These are phyloP conservation scores for Tenthredo mesomela DNA, from an alignment of 2,888 invertebrate species.

Conservation along the genomic window DNA sequence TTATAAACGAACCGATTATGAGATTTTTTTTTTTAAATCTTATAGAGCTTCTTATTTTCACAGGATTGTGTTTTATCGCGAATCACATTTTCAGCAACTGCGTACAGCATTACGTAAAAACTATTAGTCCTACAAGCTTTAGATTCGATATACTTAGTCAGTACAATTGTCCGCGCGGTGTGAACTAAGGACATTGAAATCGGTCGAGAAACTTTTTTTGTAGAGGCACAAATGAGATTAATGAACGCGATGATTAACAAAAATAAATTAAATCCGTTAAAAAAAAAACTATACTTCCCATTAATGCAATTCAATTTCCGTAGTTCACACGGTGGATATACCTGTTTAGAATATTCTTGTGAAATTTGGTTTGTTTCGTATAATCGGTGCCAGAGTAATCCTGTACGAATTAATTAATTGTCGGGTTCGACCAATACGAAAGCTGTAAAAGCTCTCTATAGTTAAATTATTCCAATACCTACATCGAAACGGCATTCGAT, in stretches of 20 bases:
- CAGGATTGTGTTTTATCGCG: neutral
- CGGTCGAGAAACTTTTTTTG: neutral
- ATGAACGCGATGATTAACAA: neutral
- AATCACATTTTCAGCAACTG: neutral
- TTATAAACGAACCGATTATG: constrained; percentile 4
- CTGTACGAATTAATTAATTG: neutral
- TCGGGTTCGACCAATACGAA: too few species aligned
- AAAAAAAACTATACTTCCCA: neutral
- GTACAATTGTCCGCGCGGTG: neutral
- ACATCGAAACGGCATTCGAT: neutral
- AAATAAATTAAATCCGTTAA: neutral
- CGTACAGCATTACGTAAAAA: neutral
- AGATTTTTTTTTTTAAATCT: neutral
- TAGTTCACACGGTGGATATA: neutral
- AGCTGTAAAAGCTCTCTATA: neutral
- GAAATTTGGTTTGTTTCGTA: neutral
- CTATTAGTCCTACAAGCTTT: neutral
- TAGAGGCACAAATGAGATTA: neutral
- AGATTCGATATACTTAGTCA: neutral
- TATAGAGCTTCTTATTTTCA: neutral
- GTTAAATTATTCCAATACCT: neutral
- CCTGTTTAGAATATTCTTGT: neutral
- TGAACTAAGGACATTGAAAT: neutral
- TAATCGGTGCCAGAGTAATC: neutral
- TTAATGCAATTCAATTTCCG: neutral